phyloP scores from a whole-genome alignment of 2,113 vertebrate species.

The Talpa occidentalis region DNA sequence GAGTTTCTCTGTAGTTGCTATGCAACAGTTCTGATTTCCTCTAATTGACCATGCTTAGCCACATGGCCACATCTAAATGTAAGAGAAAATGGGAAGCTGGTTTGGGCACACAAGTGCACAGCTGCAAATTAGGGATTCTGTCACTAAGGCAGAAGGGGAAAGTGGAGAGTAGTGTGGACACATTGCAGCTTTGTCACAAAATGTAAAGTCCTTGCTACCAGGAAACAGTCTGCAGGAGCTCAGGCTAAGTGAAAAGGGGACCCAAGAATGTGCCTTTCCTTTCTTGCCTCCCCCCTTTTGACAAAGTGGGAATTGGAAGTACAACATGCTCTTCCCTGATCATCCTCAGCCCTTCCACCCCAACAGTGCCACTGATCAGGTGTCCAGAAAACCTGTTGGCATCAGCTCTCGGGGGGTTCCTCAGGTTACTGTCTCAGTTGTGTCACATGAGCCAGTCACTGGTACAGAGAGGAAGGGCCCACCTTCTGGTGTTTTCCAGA shows the following conservation, averaged over 20 bases:
- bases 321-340: not conserved
- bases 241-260: not conserved
- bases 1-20: not conserved
- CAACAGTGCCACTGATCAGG: not conserved
- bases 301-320: not conserved
- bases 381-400: not conserved
- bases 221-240: not conserved
- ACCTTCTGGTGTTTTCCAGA: not conserved
- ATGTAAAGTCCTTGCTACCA: not conserved
- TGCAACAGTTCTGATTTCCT: not conserved
- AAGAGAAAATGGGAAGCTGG: not conserved
- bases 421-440: not conserved
- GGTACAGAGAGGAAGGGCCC: not conserved
- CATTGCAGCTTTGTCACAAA: not conserved
- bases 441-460: not conserved
- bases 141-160: not conserved
- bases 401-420: not conserved
- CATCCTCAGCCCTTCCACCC: not conserved
- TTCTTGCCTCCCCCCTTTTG: not conserved
- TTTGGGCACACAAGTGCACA: not conserved
- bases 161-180: not conserved
- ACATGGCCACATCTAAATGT: not conserved
- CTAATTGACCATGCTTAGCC: not conserved
- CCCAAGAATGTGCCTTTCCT: not conserved
- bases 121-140: not conserved